Conservation (phyloP, 2,888 invertebrate genomes). For the Tenthredo scrophulariae region DNA sequence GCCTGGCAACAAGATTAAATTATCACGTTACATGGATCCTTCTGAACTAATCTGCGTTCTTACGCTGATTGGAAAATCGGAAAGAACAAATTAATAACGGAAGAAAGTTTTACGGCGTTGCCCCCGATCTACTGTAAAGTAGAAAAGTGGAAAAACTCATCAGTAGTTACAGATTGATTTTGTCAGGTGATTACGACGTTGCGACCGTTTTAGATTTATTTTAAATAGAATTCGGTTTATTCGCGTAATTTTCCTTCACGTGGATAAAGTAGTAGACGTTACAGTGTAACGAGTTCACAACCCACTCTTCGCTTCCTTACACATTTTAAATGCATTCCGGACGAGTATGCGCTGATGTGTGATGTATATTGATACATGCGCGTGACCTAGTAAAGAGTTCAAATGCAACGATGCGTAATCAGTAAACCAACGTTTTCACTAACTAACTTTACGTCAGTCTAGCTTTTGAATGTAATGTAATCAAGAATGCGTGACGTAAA, state of each 20-base stretch:
- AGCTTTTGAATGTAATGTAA: background rate
- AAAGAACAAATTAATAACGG: background rate
- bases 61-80: background rate
- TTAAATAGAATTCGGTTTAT: background rate
- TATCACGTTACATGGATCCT: background rate
- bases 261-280: background rate
- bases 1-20: background rate
- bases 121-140: background rate
- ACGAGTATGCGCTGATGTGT: conserved; percentile 8
- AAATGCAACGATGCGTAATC: conserved; percentile 19
- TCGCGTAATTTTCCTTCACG: background rate
- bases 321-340: background rate
- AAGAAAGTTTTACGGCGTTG: background rate
- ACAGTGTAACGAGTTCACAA: background rate
- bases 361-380: conserved; percentile 48
- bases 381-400: conserved; percentile 26
- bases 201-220: background rate
- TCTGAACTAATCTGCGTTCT: background rate
- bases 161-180: background rate
- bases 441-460: background rate
- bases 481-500: conserved; percentile 18
- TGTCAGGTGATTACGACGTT: conserved; percentile 14
- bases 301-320: background rate
- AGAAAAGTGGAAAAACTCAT: conserved; percentile 8
- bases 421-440: background rate